A percentile compares a stretch with the other conserved stretches of the same genome.
Conservation (phyloP, 2,797 vertebrate genomes). For the Diplodus puntazzo region DNA sequence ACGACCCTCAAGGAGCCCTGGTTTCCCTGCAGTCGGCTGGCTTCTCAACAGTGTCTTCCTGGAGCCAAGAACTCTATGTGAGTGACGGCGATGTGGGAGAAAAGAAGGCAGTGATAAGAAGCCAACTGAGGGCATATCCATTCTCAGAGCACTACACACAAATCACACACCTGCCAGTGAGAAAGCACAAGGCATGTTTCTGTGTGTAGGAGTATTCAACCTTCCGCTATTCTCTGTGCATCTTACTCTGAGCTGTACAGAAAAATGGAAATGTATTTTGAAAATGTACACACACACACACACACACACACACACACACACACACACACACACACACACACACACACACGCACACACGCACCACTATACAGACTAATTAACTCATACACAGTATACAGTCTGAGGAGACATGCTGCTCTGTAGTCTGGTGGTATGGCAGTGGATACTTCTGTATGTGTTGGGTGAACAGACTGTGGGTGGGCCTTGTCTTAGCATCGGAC, state of each 20-base stretch:
- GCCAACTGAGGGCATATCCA: constrained; percentile 23
- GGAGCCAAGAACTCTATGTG: not conserved
- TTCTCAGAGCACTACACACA: constrained; percentile 13
- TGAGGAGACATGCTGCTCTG: too few species aligned
- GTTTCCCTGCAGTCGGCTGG: constrained; percentile 7
- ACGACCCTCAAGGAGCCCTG: constrained; percentile 1
- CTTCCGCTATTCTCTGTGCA: not conserved
- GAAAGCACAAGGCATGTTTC: not conserved
- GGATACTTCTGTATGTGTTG: too few species aligned
- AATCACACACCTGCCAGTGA: constrained; percentile 25
- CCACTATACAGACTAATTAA: too few species aligned
- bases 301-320: too few species aligned
- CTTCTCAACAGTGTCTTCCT: not conserved
- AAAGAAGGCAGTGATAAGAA: constrained; percentile 43
- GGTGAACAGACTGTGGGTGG: too few species aligned
- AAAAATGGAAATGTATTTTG: not conserved
- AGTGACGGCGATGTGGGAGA: constrained; percentile 36
- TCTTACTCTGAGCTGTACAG: not conserved
- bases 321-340: too few species aligned
- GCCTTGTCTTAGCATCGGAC: too few species aligned
- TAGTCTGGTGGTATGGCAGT: too few species aligned
- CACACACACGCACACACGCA: too few species aligned
- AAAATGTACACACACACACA: not conserved
- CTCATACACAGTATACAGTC: too few species aligned
- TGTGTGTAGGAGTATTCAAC: not conserved